Base-by-base conservation (phyloP, 2,113 vertebrate genomes). In the Phaethon lepturus region DNA sequence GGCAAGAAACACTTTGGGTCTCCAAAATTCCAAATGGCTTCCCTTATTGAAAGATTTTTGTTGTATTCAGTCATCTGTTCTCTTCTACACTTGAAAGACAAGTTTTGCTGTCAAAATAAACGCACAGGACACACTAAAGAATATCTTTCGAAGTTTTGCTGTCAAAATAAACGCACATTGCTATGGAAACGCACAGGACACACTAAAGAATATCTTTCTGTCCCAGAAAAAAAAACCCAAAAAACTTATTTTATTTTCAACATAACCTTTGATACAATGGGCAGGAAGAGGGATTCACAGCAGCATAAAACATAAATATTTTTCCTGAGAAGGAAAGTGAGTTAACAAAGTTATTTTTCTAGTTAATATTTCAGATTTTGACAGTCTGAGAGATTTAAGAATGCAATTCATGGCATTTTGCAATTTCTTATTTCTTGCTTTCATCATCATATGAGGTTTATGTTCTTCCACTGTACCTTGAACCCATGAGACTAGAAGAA, bases 11-110 rank as follows among this genome's bases (percentile, higher is more conserved):
- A 75, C 77, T 95, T 95, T 42, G 75, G 75, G 67, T 87, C 93
- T 94, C 69, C 78, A 95, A 52, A 95, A 95, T 88, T 97, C 88
- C 92, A 93, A 97, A 95, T 92, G 77, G 72, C 59, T 86, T 95
- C 75, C 44, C 58, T 90, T 82, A 95, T 16, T 91, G 77, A 76
- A 91, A 96, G 44, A 22, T 53, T 96, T 95, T 93, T 77, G 66
- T 77, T 85, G 13, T 50, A 47, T 89, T 96, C 72, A 52, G 76
- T 96, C 49, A 71, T 93, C n/a, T 63, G 38, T 69, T 89, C 40
- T 38, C 44, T 79, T 81, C 72, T 77, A 31, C 6, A 44, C 67
- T 84, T 71, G n/a, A 77, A 92, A 96, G 91, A 59, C 74, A 64
- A 67, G 45, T 71, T 92, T 84, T 89, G 9, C 26, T 86, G 53